phyloP scores from a whole-genome alignment of 1,140 invertebrate species.

The Ptiloglossa arizonensis region DNA sequence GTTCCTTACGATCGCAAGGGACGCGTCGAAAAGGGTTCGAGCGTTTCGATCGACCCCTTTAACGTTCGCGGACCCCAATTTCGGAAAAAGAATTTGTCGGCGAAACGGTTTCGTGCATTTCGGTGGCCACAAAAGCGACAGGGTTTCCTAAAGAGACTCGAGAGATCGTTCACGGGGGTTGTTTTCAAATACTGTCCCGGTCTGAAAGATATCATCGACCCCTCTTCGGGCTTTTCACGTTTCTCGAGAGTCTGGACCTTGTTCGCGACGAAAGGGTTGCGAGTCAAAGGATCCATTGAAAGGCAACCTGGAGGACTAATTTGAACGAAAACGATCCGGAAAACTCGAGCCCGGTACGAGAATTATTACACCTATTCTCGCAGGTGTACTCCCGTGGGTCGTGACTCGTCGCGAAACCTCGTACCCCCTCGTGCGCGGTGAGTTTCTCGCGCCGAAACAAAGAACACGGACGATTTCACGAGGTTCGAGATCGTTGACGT shows the following conservation, averaged over 20 bases:
- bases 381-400: too few species aligned
- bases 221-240: slow-evolving; percentile 56
- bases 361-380: background rate
- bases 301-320: slow-evolving; percentile 46
- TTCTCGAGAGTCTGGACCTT: slow-evolving; percentile 41
- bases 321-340: slow-evolving; percentile 27
- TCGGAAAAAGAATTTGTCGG: slow-evolving; percentile 49
- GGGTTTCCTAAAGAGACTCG: slow-evolving; percentile 15
- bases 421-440: too few species aligned
- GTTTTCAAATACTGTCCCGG: slow-evolving; percentile 62
- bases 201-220: slow-evolving; percentile 48
- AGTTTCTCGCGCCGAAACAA: too few species aligned
- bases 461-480: too few species aligned
- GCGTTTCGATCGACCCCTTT: slow-evolving; percentile 22
- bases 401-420: too few species aligned
- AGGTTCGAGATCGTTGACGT: too few species aligned
- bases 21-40: slow-evolving; percentile 5
- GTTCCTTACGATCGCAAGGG: background rate
- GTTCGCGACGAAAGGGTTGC: slow-evolving; percentile 43
- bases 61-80: slow-evolving; percentile 52
- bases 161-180: slow-evolving; percentile 47
- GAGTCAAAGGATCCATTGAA: slow-evolving; percentile 9
- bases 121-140: slow-evolving; percentile 23
- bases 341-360: slow-evolving; percentile 10
- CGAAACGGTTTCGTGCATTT: slow-evolving; percentile 32